A percentile compares a stretch with the other conserved stretches of the same genome.
These are phyloP conservation scores for Nothocercus nigrocapillus DNA, from an alignment of 2,113 vertebrate genomes.

Conservation along the genomic window DNA sequence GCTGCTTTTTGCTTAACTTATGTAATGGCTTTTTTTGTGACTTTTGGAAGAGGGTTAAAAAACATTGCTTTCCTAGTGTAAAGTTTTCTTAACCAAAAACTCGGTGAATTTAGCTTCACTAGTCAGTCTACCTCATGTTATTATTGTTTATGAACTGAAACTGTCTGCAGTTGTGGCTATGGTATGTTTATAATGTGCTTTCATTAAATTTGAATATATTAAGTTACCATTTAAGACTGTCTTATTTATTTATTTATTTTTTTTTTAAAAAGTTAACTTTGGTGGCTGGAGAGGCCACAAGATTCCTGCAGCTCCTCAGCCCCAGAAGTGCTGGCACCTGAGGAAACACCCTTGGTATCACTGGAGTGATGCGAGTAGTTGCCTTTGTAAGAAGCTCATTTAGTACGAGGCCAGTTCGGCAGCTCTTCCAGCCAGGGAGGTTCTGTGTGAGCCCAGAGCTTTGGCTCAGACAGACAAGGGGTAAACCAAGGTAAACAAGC, in stretches of 20 bases:
- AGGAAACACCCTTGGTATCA: accelerated
- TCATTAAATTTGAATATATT: slow-evolving; percentile 83
- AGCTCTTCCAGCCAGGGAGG: accelerated
- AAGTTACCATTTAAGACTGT: slow-evolving; percentile 60
- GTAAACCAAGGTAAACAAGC: no score
- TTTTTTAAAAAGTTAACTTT: background rate
- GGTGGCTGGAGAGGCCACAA: accelerated
- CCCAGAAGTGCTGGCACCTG: accelerated
- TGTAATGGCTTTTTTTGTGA: slow-evolving; percentile 89
- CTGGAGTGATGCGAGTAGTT: accelerated
- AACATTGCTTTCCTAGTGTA: slow-evolving; percentile 79
- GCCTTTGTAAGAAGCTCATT: accelerated
- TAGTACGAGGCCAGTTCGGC: accelerated
- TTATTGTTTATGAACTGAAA: slow-evolving; percentile 80
- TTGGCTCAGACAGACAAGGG: no score
- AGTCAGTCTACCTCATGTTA: slow-evolving; percentile 95
- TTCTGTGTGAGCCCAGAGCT: accelerated
- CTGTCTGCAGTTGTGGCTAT: slow-evolving; percentile 76
- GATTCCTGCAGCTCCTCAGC: accelerated
- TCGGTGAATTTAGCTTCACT: slow-evolving; percentile 85
- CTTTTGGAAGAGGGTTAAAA: slow-evolving; percentile 80
- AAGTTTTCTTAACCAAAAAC: slow-evolving; percentile 82
- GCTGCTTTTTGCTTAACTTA: slow-evolving; percentile 82
- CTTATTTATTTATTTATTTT: no score
- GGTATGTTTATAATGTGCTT: slow-evolving; percentile 78